Evolutionary conservation across 2,888 invertebrate species (phyloP), one percentile per base, ranked within the genome.

Genomic region (Ethmia dodecea): DNA sequence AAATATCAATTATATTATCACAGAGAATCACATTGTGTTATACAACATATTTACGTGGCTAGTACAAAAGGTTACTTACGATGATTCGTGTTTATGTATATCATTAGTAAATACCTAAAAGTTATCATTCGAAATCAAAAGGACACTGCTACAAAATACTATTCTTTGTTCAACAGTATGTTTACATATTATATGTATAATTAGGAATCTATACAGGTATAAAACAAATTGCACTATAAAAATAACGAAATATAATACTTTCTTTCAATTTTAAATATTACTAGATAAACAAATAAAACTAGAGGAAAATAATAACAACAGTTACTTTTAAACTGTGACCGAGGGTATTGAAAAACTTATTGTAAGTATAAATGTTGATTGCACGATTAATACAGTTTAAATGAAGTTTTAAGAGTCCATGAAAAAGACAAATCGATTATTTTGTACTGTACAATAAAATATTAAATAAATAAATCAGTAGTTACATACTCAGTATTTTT

Each of bases 21-120:
- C 86, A 86, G 86, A 83, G 84, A 84, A 84, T 84, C 86, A 86
- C 84, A 84, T 84, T 79, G 83, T 83, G 81, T 86, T 74, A 80
- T 75, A 83, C 76, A 84, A 83, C 79, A 80, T 78, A 66, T 79
- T 77, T 79, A 83, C 71, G 80, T 80, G 80, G 74, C 75, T 83
- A 79, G 75, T 86, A 84, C 71, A 84, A 84, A 83, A 80, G 73
- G 75, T 71, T 64, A 55, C 61, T 72, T 76, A 80, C 60, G 65
- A 60, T 68, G 68, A 71, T 74, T 62, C 57, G 59, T 59, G 51
- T 60, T 54, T 52, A 53, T 51, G 52, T 51, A 52, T 35, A 40
- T 56, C 55, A 52, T 53, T 54, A 59, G 47, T 63, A 60, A 52
- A 62, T 57, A 62, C 57, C 55, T 63, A 64, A 50, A 60, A 60